Base-by-base conservation (phyloP, 2,797 vertebrate species). In the Trichosurus vulpecula region DNA sequence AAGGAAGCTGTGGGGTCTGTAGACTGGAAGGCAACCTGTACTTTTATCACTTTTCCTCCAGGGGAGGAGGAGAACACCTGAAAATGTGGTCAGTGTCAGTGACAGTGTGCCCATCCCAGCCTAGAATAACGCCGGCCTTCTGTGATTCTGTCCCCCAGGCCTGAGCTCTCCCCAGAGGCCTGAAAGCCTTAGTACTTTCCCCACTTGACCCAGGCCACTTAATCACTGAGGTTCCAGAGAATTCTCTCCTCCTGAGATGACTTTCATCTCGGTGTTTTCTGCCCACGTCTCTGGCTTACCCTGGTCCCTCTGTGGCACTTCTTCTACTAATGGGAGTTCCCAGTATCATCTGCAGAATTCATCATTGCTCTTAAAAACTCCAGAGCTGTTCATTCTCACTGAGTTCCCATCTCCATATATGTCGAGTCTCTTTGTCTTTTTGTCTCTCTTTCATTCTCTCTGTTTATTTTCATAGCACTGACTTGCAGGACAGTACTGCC, bases 251-350 rank as follows among this genome's bases (percentile, higher is more conserved):
- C 35, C 90, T 54, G 53, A 54, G 90, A 52, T 54, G 52, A 90
- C 51, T 90, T 54, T 90, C 90, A 90, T 54, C 52, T 90, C 54
- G 57, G 90, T 81, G 10, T 56, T 92, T 94, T 94, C 91, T 96
- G 94, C 56, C 95, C 5, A 90, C 90, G 12, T 52, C 87, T 95
- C 91, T 87, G 74, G 74, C 74, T 41, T 87, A 4, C 41, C 41
- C 74, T 31, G 90, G 52, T 53, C 90, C 52, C 31, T 90, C 30
- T 90, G 51, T 55, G 54, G 57, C 92, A 51, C 93, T 91, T 97
- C 66, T 94, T 94, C 66, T 93, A 95, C 31, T 90, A 90, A 94
- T 90, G 94, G 89, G 92, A 92, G 94, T 91, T 94, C 54, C 91
- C 95, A 93, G 0, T 22, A 29, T 96, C 89, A 57, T 91, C 61